These are phyloP conservation scores for Cynaeus angustus DNA, from an alignment of 2,888 invertebrate species.

Conservation along the genomic window DNA sequence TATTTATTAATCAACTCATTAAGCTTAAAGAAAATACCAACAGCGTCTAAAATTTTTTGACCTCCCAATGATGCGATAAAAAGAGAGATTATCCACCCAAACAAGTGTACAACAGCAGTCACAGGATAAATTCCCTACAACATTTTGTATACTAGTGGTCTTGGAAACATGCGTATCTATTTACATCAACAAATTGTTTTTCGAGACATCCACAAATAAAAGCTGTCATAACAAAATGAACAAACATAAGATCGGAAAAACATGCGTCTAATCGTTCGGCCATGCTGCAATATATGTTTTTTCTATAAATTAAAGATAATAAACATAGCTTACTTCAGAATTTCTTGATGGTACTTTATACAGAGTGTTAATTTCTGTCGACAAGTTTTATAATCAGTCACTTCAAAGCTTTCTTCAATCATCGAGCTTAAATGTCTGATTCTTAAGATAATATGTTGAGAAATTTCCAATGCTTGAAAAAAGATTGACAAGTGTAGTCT, in stretches of 20 bases:
- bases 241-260: slow-evolving; percentile 17
- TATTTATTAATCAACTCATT: background rate
- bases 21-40: background rate
- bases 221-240: slow-evolving; percentile 14
- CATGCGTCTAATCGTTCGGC: background rate
- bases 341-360: slow-evolving; percentile 8
- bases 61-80: slow-evolving; percentile 8
- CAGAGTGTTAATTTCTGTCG: background rate
- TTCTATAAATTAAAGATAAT: background rate
- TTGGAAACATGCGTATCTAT: background rate
- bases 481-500: slow-evolving; percentile 11
- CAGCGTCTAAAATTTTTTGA: slow-evolving; percentile 13
- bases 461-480: slow-evolving; percentile 4
- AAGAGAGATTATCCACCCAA: slow-evolving; percentile 18
- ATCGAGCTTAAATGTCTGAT: slow-evolving; percentile 14
- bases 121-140: background rate
- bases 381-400: background rate
- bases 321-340: slow-evolving; percentile 2
- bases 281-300: slow-evolving; percentile 4
- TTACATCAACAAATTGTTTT: slow-evolving; percentile 27
- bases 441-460: slow-evolving; percentile 17
- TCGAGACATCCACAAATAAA: slow-evolving; percentile 20
- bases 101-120: background rate
- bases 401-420: slow-evolving; percentile 12
- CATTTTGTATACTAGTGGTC: slow-evolving; percentile 1